Percentiles rank a stretch among this genome's conserved stretches.
phyloP scores from a whole-genome alignment of 2,888 invertebrate genomes.

The Loripinus fragilis region DNA sequence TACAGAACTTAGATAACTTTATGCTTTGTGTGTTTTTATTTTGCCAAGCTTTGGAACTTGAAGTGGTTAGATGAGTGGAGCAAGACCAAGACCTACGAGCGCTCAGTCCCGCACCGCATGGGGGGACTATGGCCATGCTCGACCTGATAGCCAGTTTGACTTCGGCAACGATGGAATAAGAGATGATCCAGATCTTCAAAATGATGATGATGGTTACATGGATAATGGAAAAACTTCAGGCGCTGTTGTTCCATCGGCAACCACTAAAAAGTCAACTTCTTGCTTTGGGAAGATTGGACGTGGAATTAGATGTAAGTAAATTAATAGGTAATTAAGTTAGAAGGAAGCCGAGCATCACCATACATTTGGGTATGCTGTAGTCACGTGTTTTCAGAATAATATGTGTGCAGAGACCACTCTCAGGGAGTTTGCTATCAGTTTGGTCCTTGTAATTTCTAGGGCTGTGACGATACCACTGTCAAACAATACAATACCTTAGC shows the following conservation, averaged over 20 bases:
- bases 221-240: conserved; percentile 46
- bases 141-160: conserved; percentile 67
- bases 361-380: too few species aligned
- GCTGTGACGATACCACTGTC: too few species aligned
- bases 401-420: too few species aligned
- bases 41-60: not conserved
- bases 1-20: too few species aligned
- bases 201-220: conserved; percentile 64
- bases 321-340: too few species aligned
- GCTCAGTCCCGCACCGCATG: conserved; percentile 77
- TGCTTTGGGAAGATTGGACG: conserved; percentile 76
- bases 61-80: conserved; percentile 19
- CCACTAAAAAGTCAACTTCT: conserved; percentile 57
- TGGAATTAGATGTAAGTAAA: conserved; percentile 80
- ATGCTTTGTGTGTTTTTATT: not conserved
- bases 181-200: conserved; percentile 68
- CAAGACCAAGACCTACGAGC: conserved; percentile 70
- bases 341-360: too few species aligned
- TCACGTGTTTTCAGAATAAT: too few species aligned
- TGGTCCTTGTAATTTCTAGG: too few species aligned
- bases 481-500: too few species aligned
- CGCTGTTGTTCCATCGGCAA: conserved; percentile 42
- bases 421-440: too few species aligned
- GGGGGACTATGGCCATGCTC: conserved; percentile 64
- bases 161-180: conserved; percentile 70